A percentile compares a stretch with the other conserved stretches of the same genome.
Conservation (phyloP, 2,797 vertebrate genomes). For the Thaleichthys pacificus region DNA sequence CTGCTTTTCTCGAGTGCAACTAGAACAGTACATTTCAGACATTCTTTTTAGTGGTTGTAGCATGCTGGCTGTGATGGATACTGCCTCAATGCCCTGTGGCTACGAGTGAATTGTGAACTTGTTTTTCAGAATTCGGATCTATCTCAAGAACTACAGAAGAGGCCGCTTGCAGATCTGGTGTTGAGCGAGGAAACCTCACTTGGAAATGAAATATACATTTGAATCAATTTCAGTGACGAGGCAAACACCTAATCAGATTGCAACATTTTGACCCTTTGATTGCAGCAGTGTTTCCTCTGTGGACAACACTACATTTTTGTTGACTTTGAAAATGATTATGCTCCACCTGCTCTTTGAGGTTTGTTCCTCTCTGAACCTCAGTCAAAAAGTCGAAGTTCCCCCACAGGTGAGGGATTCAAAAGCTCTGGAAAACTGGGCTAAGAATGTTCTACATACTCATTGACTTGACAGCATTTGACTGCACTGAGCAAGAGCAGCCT, state of each 20-base stretch:
- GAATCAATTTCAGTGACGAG: background rate
- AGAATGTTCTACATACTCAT: background rate
- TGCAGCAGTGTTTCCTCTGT: background rate
- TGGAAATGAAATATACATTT: background rate
- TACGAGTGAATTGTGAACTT: background rate
- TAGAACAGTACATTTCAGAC: background rate
- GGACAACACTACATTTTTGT: constrained; percentile 12
- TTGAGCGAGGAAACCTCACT: background rate
- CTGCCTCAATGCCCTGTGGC: constrained; percentile 5
- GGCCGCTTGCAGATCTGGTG: constrained; percentile 2
- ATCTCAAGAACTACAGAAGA: constrained; percentile 17
- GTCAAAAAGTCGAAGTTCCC: constrained; percentile 8
- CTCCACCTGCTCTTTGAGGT: constrained; percentile 30
- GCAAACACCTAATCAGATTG: background rate
- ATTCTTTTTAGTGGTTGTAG: background rate
- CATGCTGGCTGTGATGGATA: constrained; percentile 18
- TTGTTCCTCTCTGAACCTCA: constrained; percentile 1
- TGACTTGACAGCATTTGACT: background rate
- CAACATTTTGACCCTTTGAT: background rate
- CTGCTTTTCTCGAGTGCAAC: constrained; percentile 3
- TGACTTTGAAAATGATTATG: constrained; percentile 24
- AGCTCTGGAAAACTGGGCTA: background rate
- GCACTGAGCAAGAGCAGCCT: background rate
- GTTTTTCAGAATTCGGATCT: constrained; percentile 5
- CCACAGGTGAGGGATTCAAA: constrained; percentile 22